phyloP scores from a whole-genome alignment of 2,888 invertebrate species.

The Lasioglossum calceatum region DNA sequence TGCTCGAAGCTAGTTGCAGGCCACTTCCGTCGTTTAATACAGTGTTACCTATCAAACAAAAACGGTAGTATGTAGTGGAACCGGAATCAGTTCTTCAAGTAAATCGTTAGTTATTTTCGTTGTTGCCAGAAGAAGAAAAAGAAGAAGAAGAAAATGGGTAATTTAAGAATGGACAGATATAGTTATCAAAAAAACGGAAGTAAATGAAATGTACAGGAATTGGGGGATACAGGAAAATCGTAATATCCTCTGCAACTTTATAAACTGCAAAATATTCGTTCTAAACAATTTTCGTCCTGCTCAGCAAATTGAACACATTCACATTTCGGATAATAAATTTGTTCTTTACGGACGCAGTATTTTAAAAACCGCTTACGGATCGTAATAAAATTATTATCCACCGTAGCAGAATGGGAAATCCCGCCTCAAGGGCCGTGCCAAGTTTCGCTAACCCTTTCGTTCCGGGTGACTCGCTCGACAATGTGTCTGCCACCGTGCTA shows the following conservation, averaged over 20 bases:
- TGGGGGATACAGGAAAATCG: neutral
- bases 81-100: neutral
- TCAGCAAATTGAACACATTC: neutral
- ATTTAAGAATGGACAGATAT: neutral
- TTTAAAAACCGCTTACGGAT: neutral
- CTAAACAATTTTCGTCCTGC: neutral
- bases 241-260: neutral
- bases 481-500: neutral
- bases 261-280: neutral
- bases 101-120: neutral
- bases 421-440: neutral
- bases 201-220: neutral
- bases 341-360: neutral
- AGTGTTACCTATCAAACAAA: neutral
- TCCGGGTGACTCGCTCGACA: neutral
- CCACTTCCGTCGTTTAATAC: neutral
- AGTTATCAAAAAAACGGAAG: neutral
- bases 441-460: constrained; percentile 5
- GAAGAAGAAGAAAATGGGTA: neutral
- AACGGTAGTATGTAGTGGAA: neutral
- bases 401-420: neutral
- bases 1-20: neutral
- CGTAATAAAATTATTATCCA: neutral
- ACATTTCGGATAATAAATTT: neutral
- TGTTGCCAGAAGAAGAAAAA: no score